Conservation (phyloP, 1,140 invertebrate species). For the Bombus turneri region DNA sequence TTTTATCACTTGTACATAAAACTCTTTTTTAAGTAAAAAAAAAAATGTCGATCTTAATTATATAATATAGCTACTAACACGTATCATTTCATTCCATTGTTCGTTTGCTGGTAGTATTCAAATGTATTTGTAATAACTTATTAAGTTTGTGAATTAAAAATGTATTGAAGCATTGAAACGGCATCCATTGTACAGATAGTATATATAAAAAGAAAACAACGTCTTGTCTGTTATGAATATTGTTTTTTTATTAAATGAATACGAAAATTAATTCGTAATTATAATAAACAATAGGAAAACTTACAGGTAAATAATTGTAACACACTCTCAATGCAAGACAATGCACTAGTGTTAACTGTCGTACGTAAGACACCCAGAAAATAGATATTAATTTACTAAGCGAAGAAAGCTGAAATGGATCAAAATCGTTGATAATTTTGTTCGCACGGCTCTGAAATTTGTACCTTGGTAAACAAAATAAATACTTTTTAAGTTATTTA, state of each 20-base stretch:
- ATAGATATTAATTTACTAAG: conserved; percentile 36
- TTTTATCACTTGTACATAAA: conserved; percentile 43
- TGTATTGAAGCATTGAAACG: neutral
- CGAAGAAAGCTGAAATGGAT: conserved; percentile 39
- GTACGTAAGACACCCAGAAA: conserved; percentile 35
- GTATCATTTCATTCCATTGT: conserved; percentile 45
- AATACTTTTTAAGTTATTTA: conserved; percentile 76
- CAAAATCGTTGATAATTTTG: conserved; percentile 46
- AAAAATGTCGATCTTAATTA: conserved; percentile 11
- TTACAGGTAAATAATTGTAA: conserved; percentile 11
- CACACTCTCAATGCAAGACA: conserved; percentile 62
- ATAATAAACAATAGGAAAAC: neutral
- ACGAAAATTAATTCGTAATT: conserved; percentile 1
- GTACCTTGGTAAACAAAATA: conserved; percentile 64
- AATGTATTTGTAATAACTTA: conserved; percentile 29
- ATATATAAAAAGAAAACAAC: neutral
- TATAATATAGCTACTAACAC: conserved; percentile 46
- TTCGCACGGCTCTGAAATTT: conserved; percentile 62
- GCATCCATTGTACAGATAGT: conserved; percentile 40
- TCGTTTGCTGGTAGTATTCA: conserved; percentile 35
- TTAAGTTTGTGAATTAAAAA: conserved; percentile 6
- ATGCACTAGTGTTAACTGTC: conserved; percentile 60
- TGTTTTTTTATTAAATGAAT: conserved; percentile 2
- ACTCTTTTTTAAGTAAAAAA: conserved; percentile 13
- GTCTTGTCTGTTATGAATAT: conserved; percentile 5